Evolutionary conservation across 1,140 invertebrate genomes (phyloP), one percentile per base, ranked within the genome.

Genomic region (Drosophila bifasciata): DNA sequence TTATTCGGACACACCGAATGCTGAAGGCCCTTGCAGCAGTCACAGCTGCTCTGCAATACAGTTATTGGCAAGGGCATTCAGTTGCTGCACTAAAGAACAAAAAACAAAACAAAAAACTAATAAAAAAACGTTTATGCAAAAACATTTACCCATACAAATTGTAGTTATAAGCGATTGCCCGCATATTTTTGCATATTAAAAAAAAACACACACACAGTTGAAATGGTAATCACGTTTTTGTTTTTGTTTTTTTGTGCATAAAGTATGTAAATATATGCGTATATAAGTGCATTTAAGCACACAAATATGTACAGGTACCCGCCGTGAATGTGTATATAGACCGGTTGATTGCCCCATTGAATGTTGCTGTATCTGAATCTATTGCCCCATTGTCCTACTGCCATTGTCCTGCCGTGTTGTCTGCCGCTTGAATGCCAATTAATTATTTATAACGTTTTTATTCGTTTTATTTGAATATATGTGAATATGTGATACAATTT

Each of bases 401-500:
- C 11, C 43, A 40, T 32, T 60, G 39, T 77, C 55, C 46, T 43
- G 55, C 45, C 45, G 58, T 63, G 58, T 63, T 75, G 67, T 58
- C 39, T 3, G 0, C 5, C 32, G 32, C 11, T 36, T 13, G 55
- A 84, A 51, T 48, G 48, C 7, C 56, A 77, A 66, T 83, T 84
- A 75, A 84, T 68, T 81, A 70, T 79, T 84, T 44, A 66, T 67
- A 67, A 61, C 58, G 51, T 63, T 75, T n/a, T n/a, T n/a, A n/a
- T n/a, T 67, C 48, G 68, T 62, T 79, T 66, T 61, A 50, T 79
- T 83, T 63, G 49, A 40, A 19, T 60, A 19, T 60, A 67, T 75
- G 46, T 76, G 71, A 62, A 75, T n/a, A 75, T 66, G n/a, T 36
- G 41, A 39, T 8, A 32, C 13, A 46, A 11, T 36, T 36, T 36